Conservation (phyloP, 1,140 invertebrate species). For the Tribolium madens region DNA sequence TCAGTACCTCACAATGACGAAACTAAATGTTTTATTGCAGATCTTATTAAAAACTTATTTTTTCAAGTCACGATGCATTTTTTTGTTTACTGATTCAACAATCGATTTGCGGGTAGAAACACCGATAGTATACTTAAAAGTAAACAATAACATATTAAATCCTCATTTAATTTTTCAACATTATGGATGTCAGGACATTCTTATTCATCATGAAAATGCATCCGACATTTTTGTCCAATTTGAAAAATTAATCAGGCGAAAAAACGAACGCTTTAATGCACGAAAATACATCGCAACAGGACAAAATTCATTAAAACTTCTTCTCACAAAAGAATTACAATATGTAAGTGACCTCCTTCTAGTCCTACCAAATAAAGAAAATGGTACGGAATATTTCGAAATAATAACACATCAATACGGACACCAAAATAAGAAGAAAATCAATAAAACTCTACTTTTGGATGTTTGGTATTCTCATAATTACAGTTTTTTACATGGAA, state of each 20-base stretch:
- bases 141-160: constrained; percentile 22
- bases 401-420: constrained; percentile 46
- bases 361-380: constrained; percentile 9
- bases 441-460: constrained; percentile 19
- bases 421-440: not conserved
- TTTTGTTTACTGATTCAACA: constrained; percentile 36
- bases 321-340: constrained; percentile 4
- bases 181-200: constrained; percentile 45
- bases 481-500: constrained; percentile 38
- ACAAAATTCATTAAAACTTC: not conserved
- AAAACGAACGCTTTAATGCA: constrained; percentile 40
- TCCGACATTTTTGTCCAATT: constrained; percentile 31
- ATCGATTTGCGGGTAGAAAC: constrained; percentile 26
- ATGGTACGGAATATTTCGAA: constrained; percentile 5
- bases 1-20: not conserved
- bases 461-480: constrained; percentile 47
- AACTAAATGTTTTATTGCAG: constrained; percentile 29
- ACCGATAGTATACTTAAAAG: constrained; percentile 16
- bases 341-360: constrained; percentile 36
- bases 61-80: constrained; percentile 36
- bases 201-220: constrained; percentile 41
- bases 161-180: constrained; percentile 28
- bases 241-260: constrained; percentile 31
- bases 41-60: constrained; percentile 48
- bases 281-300: constrained; percentile 40